phyloP scores from a whole-genome alignment of 2,888 invertebrate species.

The Lasioglossum leucozonium region DNA sequence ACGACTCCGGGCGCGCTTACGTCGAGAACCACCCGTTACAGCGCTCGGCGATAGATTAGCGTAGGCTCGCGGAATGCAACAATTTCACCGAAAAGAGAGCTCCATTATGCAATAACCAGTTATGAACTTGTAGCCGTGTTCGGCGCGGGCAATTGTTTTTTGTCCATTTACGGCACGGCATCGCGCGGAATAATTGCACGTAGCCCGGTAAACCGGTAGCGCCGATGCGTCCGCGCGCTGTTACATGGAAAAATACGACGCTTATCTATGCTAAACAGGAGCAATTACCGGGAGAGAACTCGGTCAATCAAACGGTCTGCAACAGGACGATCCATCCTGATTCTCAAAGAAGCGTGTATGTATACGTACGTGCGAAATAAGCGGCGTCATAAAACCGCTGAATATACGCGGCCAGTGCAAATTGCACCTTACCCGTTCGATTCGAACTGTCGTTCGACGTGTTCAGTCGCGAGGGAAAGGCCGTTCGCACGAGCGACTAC shows the following conservation, averaged over 20 bases:
- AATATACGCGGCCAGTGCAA: constrained; percentile 22
- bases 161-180: background rate
- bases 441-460: constrained; percentile 20
- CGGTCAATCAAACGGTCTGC: constrained; percentile 3
- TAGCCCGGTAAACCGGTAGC: constrained; percentile 4
- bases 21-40: background rate
- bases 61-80: background rate
- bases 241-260: background rate
- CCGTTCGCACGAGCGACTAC: constrained; percentile 11
- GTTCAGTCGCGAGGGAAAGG: constrained; percentile 4
- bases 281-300: background rate
- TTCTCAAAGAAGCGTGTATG: no score
- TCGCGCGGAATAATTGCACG: constrained; percentile 8
- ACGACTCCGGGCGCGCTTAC: background rate
- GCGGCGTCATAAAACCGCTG: constrained; percentile 17
- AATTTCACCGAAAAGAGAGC: constrained; percentile 9
- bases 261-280: constrained; percentile 4
- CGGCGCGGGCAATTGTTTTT: background rate
- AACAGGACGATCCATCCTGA: background rate
- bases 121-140: background rate
- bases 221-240: background rate
- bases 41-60: background rate
- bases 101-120: background rate
- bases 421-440: constrained; percentile 32
- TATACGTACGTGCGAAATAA: constrained; percentile 9